Evolutionary conservation across 1,140 invertebrate species (phyloP).

Genomic region (Penaeus chinensis): DNA sequence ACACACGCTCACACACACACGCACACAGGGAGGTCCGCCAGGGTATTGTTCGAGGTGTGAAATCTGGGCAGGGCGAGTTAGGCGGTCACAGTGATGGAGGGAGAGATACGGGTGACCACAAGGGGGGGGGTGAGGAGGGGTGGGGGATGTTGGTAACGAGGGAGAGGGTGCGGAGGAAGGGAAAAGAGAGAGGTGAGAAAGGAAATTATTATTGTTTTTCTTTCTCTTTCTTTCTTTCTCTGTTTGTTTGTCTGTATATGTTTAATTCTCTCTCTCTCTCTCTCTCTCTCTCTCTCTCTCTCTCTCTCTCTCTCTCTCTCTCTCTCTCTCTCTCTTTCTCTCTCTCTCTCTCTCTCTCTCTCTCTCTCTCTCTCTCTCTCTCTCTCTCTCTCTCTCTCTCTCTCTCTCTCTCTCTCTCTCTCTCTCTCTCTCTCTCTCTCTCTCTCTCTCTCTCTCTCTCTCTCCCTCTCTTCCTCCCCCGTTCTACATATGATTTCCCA

Average conservation of each 20-base stretch:
- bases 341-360: background rate
- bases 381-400: background rate
- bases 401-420: background rate
- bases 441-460: background rate
- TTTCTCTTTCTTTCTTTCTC: slow-evolving; percentile 9
- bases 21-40: background rate
- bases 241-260: background rate
- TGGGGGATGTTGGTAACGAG: slow-evolving; percentile 9
- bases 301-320: background rate
- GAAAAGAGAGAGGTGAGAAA: background rate
- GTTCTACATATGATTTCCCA: background rate
- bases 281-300: background rate
- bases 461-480: background rate
- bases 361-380: background rate
- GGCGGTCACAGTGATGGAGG: background rate
- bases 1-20: background rate
- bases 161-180: slow-evolving; percentile 37
- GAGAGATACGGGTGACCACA: slow-evolving; percentile 14
- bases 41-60: slow-evolving; percentile 17
- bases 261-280: background rate
- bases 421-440: background rate
- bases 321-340: background rate
- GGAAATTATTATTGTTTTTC: background rate
- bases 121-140: background rate
- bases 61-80: slow-evolving; percentile 3